Conservation (phyloP, 2,797 vertebrate genomes). For the Trachurus trachurus region DNA sequence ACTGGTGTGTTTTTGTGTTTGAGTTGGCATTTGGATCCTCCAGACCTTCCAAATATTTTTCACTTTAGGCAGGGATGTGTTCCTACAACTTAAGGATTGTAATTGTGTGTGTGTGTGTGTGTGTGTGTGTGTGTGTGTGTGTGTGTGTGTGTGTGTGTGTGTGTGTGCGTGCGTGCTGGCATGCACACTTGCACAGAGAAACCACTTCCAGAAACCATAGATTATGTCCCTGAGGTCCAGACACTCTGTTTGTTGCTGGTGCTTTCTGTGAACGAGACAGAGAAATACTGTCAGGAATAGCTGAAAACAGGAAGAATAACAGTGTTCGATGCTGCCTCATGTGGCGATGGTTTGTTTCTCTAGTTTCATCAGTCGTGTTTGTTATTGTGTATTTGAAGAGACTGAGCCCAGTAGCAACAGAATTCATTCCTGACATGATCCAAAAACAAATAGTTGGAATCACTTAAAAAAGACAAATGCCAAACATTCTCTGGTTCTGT, state of each 20-base stretch:
- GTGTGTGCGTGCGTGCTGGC: constrained; percentile 13
- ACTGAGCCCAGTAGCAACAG: neutral
- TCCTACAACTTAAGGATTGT: constrained; percentile 8
- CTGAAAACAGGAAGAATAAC: neutral
- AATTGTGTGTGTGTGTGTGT: constrained; percentile 13
- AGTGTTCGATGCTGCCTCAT: neutral
- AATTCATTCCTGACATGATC: neutral
- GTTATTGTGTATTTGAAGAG: neutral
- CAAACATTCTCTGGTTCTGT: neutral
- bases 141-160: constrained; percentile 18
- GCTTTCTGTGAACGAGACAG: constrained; percentile 11
- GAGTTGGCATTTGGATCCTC: neutral
- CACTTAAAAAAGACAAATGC: neutral
- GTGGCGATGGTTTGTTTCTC: neutral
- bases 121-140: constrained; percentile 15
- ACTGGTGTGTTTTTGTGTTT: neutral
- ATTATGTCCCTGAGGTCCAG: constrained; percentile 30
- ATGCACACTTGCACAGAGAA: constrained; percentile 17
- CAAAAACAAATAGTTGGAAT: neutral
- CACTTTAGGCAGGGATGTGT: neutral
- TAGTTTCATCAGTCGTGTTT: neutral
- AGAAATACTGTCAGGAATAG: constrained; percentile 1
- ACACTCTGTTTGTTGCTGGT: constrained; percentile 30
- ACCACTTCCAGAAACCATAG: constrained; percentile 42
- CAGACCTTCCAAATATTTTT: constrained; percentile 16